Conservation (phyloP, 2,113 vertebrate species). For the Osmerus eperlanus region DNA sequence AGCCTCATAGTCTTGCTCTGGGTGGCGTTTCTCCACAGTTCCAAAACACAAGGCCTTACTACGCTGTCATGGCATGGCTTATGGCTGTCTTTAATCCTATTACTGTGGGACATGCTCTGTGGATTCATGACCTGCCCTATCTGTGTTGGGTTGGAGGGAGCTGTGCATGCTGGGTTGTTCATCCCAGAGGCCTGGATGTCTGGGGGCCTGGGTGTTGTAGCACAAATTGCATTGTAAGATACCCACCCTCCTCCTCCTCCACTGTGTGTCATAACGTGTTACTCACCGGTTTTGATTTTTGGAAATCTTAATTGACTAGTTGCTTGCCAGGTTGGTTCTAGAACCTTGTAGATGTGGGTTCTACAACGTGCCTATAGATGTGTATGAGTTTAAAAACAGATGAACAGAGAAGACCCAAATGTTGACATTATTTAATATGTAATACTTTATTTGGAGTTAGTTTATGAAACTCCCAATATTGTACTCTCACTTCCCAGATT, state of each 20-base stretch:
- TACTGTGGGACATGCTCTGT: constrained; percentile 51
- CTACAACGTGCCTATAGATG: no score
- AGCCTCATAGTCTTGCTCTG: constrained; percentile 56
- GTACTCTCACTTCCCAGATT: background rate
- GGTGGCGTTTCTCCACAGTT: constrained; percentile 52
- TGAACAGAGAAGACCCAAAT: no score
- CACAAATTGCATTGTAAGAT: constrained; percentile 63
- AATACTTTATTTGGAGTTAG: background rate
- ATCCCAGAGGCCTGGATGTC: background rate
- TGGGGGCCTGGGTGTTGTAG: constrained; percentile 21
- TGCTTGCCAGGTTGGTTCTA: no score
- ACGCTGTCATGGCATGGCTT: constrained; percentile 52
- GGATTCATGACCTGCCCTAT: constrained; percentile 34
- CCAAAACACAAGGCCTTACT: constrained; percentile 70
- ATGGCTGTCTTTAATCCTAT: constrained; percentile 69
- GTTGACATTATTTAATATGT: no score
- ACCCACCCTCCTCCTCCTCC: constrained; percentile 41
- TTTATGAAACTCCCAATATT: constrained; percentile 55
- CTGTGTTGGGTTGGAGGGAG: constrained; percentile 21
- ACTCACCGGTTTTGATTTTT: constrained; percentile 55
- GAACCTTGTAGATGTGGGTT: no score
- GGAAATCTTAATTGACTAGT: no score
- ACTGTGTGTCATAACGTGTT: constrained; percentile 65
- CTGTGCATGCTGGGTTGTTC: constrained; percentile 44
- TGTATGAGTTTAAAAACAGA: no score